Conservation (phyloP, 2,797 vertebrate genomes). For the Spheniscus humboldti region DNA sequence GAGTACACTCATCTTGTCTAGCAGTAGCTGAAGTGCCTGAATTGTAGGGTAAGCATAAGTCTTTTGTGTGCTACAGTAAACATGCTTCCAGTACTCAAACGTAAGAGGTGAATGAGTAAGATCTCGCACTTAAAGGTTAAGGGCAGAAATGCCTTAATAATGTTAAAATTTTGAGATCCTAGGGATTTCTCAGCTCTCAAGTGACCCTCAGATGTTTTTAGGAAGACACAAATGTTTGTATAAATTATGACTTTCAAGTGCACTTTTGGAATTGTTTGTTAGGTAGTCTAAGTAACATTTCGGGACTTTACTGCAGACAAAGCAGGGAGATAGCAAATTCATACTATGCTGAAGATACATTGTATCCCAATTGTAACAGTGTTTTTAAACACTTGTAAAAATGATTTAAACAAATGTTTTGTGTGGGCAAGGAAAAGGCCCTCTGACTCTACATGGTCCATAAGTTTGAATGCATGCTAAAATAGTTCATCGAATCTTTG, state of each 20-base stretch:
- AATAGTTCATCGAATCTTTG: neutral
- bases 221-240: neutral
- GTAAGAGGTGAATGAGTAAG: neutral
- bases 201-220: neutral
- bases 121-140: neutral
- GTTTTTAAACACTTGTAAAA: neutral
- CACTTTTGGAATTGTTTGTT: neutral
- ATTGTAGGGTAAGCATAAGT: neutral
- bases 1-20: neutral
- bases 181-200: neutral
- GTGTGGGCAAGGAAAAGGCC: neutral
- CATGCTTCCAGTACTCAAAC: neutral
- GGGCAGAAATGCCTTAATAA: neutral
- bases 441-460: neutral
- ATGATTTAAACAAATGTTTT: neutral
- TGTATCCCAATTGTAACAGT: neutral
- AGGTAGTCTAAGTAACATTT: neutral
- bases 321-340: neutral
- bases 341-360: neutral
- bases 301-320: neutral
- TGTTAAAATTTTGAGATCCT: neutral
- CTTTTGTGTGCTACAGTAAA: neutral
- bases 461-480: neutral
- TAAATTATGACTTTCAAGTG: neutral
- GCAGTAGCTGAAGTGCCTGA: neutral